Evolutionary conservation across 2,113 vertebrate genomes (phyloP).

Genomic region (Alethe castanea): DNA sequence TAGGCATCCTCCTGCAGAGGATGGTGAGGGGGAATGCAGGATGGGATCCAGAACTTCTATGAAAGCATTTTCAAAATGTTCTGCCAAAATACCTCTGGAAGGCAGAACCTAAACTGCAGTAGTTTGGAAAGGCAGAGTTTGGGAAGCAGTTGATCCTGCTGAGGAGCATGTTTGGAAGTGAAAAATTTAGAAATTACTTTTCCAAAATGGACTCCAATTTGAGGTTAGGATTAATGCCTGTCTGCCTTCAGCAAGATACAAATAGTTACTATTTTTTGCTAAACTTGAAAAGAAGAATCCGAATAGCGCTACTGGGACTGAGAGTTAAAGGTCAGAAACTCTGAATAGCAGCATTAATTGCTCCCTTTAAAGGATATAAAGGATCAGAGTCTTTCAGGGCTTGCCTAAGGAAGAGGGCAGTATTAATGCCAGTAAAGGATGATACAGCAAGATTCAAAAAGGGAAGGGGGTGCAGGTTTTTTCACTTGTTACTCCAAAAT

Average conservation of each 20-base stretch:
- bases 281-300: constrained; percentile 3
- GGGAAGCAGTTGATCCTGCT: background rate
- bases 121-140: background rate
- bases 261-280: constrained; percentile 29
- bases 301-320: constrained; percentile 27
- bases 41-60: background rate
- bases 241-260: constrained; percentile 4
- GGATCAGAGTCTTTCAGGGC: constrained; percentile 29
- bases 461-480: background rate
- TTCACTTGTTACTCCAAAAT: background rate
- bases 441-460: background rate
- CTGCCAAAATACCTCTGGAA: background rate
- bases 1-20: background rate
- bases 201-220: background rate
- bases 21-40: background rate
- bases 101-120: background rate
- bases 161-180: background rate
- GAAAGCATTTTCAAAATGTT: background rate
- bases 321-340: constrained; percentile 60
- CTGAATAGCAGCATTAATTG: constrained; percentile 50
- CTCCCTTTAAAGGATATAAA: constrained; percentile 46
- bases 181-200: background rate
- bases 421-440: background rate
- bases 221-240: background rate
- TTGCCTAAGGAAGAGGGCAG: background rate